Evolutionary conservation across 1,140 invertebrate genomes (phyloP), one percentile per base, ranked within the genome.

Genomic region (Hylaeus anthracinus): DNA sequence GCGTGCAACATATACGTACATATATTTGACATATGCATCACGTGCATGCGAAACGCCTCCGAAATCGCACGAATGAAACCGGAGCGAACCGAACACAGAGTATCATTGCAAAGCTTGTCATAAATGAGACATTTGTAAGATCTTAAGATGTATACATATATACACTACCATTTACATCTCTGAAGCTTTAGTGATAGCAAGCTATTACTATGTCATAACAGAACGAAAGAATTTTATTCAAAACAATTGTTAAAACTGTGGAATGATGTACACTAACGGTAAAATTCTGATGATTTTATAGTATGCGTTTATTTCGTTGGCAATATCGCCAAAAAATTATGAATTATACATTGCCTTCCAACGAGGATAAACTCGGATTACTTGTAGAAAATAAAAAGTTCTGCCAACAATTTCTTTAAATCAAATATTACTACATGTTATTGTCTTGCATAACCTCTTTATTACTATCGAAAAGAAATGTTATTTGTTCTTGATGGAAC

Each of bases 181-280:
- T 58, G 8, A 82, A 51, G 15, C 66, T 58, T 65, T n/a, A 41
- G 53, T 75, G 55, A 72, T 64, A 76, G 3, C 10, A 14, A 48
- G 56, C 48, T 56, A 64, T 64, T 72, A 75, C 51, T 56, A 76
- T 80, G 76, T 71, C 43, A 45, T 43, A 80, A 61, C 51, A 79
- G 14, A 66, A 64, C 60, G 51, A 63, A 73, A 56, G 8, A n/a
- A 72, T 75, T 74, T 8, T 48, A 45, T 63, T 55, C 8, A 43
- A 72, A 69, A 71, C 45, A 43, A 78, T 82, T 39, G 6, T 43
- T 1, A 64, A 73, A 77, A 55, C 48, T 58, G 69, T 71, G 73
- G 51, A 85, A 87, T 85, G 55, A 87, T 87, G 86, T 86, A 83
- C 64, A 88, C 86, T 72, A 80, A 88, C 83, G 87, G 88, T 89